These are phyloP conservation scores for Netelia fuscicornis DNA, from an alignment of 2,888 invertebrate species.

Conservation along the genomic window DNA sequence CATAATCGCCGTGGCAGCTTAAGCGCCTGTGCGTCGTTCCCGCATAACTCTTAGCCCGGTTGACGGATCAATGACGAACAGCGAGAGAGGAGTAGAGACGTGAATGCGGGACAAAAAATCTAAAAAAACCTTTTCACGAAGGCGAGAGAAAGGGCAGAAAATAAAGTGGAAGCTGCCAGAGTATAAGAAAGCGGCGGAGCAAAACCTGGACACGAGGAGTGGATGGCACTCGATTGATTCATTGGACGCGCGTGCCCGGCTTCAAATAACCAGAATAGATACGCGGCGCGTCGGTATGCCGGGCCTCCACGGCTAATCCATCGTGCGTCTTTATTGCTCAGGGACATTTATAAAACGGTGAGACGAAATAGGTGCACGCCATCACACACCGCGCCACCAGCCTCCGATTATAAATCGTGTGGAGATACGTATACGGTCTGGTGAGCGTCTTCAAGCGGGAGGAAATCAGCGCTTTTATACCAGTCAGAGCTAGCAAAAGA, in stretches of 20 bases:
- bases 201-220: slow-evolving; percentile 68
- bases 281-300: slow-evolving; percentile 81
- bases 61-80: slow-evolving; percentile 61
- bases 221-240: slow-evolving; percentile 83
- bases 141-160: slow-evolving; percentile 42
- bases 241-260: slow-evolving; percentile 84
- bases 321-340: slow-evolving; percentile 83
- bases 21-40: background rate
- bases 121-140: slow-evolving; percentile 22
- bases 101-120: slow-evolving; percentile 30
- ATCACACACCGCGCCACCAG: slow-evolving; percentile 56
- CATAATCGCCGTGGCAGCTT: slow-evolving; percentile 18
- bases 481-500: slow-evolving; percentile 12
- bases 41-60: slow-evolving; percentile 27
- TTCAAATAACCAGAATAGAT: slow-evolving; percentile 85
- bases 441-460: slow-evolving; percentile 38
- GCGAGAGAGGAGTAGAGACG: slow-evolving; percentile 58
- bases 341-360: slow-evolving; percentile 82
- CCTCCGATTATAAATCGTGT: slow-evolving; percentile 80
- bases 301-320: slow-evolving; percentile 82
- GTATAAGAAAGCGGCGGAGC: slow-evolving; percentile 64
- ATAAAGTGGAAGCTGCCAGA: slow-evolving; percentile 43
- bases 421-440: slow-evolving; percentile 58
- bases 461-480: slow-evolving; percentile 63
- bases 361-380: slow-evolving; percentile 71